Percentiles rank a stretch among this genome's conserved stretches.
Conservation (phyloP, 2,888 invertebrate species). For the Cerastis leucographa region DNA sequence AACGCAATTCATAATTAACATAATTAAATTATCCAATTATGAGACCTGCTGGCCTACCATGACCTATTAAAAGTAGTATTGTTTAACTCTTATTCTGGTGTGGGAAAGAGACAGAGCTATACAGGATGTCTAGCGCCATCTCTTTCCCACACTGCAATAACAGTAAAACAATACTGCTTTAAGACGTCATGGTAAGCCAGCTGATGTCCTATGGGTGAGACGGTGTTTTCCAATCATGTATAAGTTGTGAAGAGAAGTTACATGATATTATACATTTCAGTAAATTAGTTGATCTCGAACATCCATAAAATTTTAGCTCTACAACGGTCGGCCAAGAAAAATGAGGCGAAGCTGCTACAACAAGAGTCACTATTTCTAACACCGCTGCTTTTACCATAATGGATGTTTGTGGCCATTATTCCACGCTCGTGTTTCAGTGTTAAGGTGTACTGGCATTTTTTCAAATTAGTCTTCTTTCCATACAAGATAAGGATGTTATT, state of each 20-base stretch:
- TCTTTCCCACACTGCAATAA: too few species aligned
- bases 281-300: conserved; percentile 13
- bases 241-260: too few species aligned
- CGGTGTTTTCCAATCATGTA: neutral
- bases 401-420: conserved; percentile 73
- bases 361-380: conserved; percentile 78
- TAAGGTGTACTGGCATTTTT: conserved; percentile 67
- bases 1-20: too few species aligned
- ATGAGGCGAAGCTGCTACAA: conserved; percentile 73
- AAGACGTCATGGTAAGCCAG: too few species aligned
- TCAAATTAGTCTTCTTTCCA: conserved; percentile 70
- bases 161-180: too few species aligned
- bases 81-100: too few species aligned
- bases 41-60: too few species aligned
- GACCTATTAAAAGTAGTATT: too few species aligned
- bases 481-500: conserved; percentile 65
- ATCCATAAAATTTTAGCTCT: conserved; percentile 62
- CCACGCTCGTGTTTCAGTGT: conserved; percentile 68
- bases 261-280: too few species aligned
- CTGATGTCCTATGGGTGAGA: neutral
- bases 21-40: too few species aligned
- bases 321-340: conserved; percentile 72
- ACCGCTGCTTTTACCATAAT: conserved; percentile 79
- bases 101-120: too few species aligned
- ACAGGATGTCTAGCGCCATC: too few species aligned